phyloP scores from a whole-genome alignment of 2,113 vertebrate species.

The Coracopsis vasa region DNA sequence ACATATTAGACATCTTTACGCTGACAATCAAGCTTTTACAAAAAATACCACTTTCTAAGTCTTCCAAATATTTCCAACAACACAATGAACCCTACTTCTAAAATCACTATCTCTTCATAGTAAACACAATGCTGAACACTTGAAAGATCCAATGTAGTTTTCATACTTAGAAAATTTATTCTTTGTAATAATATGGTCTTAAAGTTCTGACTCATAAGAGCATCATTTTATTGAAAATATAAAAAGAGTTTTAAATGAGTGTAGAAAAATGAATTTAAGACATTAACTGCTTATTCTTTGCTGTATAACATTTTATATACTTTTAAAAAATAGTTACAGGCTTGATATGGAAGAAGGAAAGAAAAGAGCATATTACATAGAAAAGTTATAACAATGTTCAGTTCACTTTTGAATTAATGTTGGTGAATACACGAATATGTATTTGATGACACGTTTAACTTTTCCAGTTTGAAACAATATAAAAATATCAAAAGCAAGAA shows the following conservation, averaged over 20 bases:
- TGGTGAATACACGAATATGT: not conserved
- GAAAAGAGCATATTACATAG: not conserved
- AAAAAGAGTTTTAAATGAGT: conserved; percentile 37
- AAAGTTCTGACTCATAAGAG: conserved; percentile 58
- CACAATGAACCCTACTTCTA: not conserved
- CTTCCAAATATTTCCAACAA: not conserved
- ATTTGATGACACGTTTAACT: not conserved
- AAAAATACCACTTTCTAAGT: not conserved
- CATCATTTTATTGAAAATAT: conserved; percentile 53
- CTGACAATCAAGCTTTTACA: not conserved
- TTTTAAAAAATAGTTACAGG: conserved; percentile 5
- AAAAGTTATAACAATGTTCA: conserved; percentile 43
- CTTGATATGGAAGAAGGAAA: not conserved
- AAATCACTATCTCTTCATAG: conserved; percentile 18
- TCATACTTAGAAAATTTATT: conserved; percentile 51
- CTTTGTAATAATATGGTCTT: conserved; percentile 49
- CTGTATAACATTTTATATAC: conserved; percentile 22
- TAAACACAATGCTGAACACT: conserved; percentile 2
- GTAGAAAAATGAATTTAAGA: not conserved
- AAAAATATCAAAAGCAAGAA: not conserved
- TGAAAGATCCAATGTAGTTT: conserved; percentile 20
- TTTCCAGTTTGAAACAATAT: not conserved
- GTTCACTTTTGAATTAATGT: conserved; percentile 1
- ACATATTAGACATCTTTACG: not conserved
- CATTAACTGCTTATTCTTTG: conserved; percentile 33